A percentile compares a stretch with the other conserved stretches of the same genome.
These are phyloP conservation scores for Lycocorax pyrrhopterus DNA, from an alignment of 2,113 vertebrate genomes.

Conservation along the genomic window DNA sequence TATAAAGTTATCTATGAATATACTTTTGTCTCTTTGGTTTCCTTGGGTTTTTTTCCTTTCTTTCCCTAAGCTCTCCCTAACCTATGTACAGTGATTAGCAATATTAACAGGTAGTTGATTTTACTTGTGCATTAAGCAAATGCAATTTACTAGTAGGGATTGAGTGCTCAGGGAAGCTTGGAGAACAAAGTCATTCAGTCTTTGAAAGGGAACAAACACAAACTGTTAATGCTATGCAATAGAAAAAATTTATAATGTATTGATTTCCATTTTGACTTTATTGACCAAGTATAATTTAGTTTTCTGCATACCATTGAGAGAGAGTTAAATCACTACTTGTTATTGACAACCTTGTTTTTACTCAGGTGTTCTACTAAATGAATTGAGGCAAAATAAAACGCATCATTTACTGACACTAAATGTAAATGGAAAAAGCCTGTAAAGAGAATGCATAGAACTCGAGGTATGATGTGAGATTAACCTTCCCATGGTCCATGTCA, in stretches of 20 bases:
- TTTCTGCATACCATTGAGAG: neutral
- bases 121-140: conserved; percentile 48
- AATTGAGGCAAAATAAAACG: conserved; percentile 18
- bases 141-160: conserved; percentile 10
- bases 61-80: neutral
- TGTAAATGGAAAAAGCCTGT: conserved; percentile 23
- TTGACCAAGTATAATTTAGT: neutral
- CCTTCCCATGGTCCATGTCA: neutral
- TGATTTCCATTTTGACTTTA: neutral
- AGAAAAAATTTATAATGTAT: neutral
- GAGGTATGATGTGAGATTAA: neutral
- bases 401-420: conserved; percentile 9
- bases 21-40: neutral
- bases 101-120: conserved; percentile 37
- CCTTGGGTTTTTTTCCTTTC: neutral
- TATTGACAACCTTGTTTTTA: neutral
- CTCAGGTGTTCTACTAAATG: neutral
- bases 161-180: neutral
- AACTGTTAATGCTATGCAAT: neutral
- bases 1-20: neutral
- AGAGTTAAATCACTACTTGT: neutral
- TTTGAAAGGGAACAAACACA: neutral
- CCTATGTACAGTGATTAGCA: neutral
- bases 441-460: neutral
- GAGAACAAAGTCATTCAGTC: neutral